Conservation (phyloP, 2,888 invertebrate species). For the Pachliopta kotzebuea region DNA sequence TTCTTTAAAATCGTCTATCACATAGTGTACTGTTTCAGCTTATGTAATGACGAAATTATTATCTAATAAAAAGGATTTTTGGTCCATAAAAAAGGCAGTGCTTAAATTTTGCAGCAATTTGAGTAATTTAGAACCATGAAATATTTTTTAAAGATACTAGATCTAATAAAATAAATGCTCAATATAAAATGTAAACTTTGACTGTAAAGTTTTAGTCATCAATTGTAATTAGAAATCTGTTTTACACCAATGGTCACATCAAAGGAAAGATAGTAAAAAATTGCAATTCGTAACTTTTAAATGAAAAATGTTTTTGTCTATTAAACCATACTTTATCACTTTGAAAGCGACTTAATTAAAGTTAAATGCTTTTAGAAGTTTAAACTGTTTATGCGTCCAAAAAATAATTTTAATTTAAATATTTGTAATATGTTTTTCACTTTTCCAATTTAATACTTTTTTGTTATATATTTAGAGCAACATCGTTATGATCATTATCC, state of each 20-base stretch:
- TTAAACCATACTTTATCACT: constrained; percentile 5
- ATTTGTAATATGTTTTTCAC: no score
- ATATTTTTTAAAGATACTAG: neutral
- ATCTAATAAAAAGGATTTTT: no score
- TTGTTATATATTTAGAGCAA: neutral
- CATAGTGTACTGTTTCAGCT: no score
- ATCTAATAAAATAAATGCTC: no score
- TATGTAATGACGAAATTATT: no score
- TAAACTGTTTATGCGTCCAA: constrained; percentile 1
- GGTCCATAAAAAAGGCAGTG: neutral
- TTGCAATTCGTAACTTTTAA: constrained; percentile 5
- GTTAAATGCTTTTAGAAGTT: constrained; percentile 16
- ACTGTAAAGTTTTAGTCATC: no score
- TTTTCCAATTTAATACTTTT: neutral
- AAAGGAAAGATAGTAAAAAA: neutral
- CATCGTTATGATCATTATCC: no score
- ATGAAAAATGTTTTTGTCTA: constrained; percentile 8
- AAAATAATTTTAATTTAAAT: neutral
- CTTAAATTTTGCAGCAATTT: neutral
- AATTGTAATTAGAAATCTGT: neutral
- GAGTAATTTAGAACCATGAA: neutral
- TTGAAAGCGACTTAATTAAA: constrained; percentile 12
- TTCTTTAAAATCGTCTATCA: neutral
- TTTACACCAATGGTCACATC: no score
- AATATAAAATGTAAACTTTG: no score